These are phyloP conservation scores for Tolypeutes matacus DNA, from an alignment of 2,797 vertebrate species.

Conservation along the genomic window DNA sequence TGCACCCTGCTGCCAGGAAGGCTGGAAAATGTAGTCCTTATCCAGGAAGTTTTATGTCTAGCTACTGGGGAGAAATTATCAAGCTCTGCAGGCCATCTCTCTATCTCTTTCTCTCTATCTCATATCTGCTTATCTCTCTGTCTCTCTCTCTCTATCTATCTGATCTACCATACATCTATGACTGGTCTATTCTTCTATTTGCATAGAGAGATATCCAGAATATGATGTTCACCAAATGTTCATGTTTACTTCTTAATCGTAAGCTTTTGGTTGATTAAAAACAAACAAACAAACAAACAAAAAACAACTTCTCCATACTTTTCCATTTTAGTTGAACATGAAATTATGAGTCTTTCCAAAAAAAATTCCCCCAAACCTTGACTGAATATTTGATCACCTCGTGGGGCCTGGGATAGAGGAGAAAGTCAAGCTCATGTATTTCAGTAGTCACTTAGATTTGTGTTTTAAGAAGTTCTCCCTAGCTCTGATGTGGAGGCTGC, in stretches of 20 bases:
- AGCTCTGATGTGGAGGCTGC: neutral
- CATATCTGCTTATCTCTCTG: neutral
- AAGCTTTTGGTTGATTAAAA: neutral
- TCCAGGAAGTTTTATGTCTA: no score
- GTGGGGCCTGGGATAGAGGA: neutral
- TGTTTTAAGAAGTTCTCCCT: neutral
- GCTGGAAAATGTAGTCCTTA: no score
- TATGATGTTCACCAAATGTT: neutral
- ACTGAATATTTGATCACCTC: neutral
- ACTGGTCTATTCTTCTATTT: neutral
- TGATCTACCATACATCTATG: neutral
- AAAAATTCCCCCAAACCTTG: neutral
- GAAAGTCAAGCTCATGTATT: neutral
- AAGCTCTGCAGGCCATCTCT: neutral
- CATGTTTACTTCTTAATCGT: neutral
- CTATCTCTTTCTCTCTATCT: neutral
- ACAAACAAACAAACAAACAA: no score
- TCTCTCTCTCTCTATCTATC: neutral
- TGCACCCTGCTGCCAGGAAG: no score
- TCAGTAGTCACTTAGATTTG: neutral
- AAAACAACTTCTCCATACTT: neutral
- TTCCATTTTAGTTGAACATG: neutral
- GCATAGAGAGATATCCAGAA: neutral
- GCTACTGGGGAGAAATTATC: neutral
- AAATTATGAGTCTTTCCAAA: neutral